A percentile compares a stretch with the other conserved stretches of the same genome.
Evolutionary conservation across 2,113 vertebrate genomes (phyloP).

Genomic region (Myrmecophaga tridactyla): DNA sequence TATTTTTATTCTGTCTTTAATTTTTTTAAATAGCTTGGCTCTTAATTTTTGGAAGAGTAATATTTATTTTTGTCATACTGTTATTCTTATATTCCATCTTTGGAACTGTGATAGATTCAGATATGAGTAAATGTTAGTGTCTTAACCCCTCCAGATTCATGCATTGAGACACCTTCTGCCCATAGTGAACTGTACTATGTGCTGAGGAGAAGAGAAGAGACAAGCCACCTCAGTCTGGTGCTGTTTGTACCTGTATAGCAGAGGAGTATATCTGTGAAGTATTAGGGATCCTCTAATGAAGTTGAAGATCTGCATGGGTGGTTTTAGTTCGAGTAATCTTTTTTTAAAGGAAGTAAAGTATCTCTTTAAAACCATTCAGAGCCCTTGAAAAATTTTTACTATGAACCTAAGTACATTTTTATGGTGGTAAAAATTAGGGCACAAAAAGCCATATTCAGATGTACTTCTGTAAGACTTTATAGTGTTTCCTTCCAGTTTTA

Average conservation of each 20-base stretch:
- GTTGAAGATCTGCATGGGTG: not conserved
- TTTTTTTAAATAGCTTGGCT: not conserved
- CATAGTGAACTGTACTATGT: not conserved
- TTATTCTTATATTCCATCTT: not conserved
- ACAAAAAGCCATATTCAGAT: not conserved
- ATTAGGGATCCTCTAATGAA: not conserved
- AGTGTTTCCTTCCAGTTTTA: not conserved
- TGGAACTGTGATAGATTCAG: not conserved
- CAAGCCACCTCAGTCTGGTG: not conserved
- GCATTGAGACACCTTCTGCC: not conserved
- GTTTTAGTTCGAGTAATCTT: not conserved
- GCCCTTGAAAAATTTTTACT: not conserved
- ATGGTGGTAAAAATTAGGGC: not conserved
- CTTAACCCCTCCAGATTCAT: not conserved
- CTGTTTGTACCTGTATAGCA: not conserved
- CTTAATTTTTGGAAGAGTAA: not conserved
- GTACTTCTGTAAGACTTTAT: not conserved
- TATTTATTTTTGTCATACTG: not conserved
- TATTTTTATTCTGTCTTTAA: not conserved
- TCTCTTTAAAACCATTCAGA: not conserved
- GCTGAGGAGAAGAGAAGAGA: not conserved
- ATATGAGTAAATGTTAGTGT: not conserved
- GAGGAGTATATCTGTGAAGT: not conserved
- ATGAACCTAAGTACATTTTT: not conserved
- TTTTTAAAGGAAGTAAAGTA: not conserved